Conservation (phyloP, 1,140 invertebrate genomes). For the Capitella teleta region DNA sequence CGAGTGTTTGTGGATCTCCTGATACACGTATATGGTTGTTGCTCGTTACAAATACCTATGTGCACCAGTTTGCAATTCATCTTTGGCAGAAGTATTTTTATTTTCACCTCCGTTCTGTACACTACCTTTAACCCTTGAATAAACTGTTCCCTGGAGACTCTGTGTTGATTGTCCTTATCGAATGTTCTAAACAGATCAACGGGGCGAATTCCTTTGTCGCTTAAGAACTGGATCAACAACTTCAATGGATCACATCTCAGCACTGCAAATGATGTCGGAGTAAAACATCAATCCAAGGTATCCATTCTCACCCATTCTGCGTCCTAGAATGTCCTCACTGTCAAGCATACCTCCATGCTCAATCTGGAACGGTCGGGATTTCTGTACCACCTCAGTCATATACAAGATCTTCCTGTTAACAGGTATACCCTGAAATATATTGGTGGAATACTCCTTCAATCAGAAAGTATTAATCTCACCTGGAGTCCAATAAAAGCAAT, state of each 20-base stretch:
- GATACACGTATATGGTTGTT: no score
- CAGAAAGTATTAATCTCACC: no score
- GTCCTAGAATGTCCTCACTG: constrained; percentile 12
- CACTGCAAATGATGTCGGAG: constrained; percentile 7
- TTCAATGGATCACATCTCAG: constrained; percentile 29
- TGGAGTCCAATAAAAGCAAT: constrained; percentile 6
- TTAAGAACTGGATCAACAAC: constrained; percentile 28
- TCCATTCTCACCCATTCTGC: constrained; percentile 3
- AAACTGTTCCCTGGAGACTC: constrained; percentile 28
- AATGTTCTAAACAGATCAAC: constrained; percentile 35
- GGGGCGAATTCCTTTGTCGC: constrained; percentile 30
- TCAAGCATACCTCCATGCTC: constrained; percentile 6
- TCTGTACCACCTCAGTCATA: constrained; percentile 7
- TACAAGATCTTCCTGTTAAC: constrained; percentile 12
- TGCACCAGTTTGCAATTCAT: no score
- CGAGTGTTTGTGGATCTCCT: no score
- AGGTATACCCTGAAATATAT: constrained; percentile 8
- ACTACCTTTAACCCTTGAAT: constrained; percentile 31
- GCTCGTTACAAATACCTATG: no score
- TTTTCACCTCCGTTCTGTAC: no score
- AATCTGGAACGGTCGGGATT: constrained; percentile 2
- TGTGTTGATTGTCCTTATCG: constrained; percentile 25
- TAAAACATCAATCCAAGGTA: not conserved
- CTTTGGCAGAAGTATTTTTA: no score
- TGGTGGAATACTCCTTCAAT: no score